Conservation (phyloP, 1,140 invertebrate genomes). For the Phthorimaea operculella region DNA sequence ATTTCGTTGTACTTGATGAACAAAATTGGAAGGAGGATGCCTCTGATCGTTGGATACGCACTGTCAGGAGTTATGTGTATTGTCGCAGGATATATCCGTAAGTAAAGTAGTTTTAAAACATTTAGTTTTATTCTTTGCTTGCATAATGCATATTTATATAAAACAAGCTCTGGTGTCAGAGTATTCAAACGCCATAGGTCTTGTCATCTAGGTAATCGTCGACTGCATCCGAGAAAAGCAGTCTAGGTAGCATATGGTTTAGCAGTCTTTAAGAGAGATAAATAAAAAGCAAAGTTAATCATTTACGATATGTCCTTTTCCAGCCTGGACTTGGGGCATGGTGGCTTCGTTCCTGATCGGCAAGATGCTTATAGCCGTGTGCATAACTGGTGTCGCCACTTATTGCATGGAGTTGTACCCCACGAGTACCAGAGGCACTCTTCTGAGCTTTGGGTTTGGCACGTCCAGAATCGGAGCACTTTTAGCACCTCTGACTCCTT, state of each 20-base stretch:
- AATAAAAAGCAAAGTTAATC: no score
- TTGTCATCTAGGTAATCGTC: no score
- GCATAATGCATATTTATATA: no score
- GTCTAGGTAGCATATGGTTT: no score
- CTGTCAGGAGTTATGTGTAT: slow-evolving; percentile 62
- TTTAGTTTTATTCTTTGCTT: no score
- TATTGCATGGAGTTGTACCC: slow-evolving; percentile 80
- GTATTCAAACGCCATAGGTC: no score
- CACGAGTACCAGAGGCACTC: slow-evolving; percentile 73
- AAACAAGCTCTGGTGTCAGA: no score
- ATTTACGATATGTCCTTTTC: slow-evolving; percentile 8
- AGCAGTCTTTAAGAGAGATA: no score
- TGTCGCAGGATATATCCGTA: slow-evolving; percentile 31
- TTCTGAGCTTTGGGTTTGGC: slow-evolving; percentile 76
- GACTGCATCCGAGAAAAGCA: no score
- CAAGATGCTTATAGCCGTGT: slow-evolving; percentile 76
- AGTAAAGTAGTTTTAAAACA: slow-evolving; percentile 12
- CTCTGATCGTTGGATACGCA: slow-evolving; percentile 68
- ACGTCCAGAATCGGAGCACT: slow-evolving; percentile 77
- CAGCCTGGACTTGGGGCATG: slow-evolving; percentile 41
- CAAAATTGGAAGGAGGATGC: slow-evolving; percentile 70
- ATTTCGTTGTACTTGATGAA: slow-evolving; percentile 72
- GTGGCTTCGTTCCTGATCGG: slow-evolving; percentile 74
- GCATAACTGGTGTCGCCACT: slow-evolving; percentile 75
- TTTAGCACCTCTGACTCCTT: slow-evolving; percentile 76